Base-by-base conservation (phyloP, 37 sponge, comb jelly and placozoan genomes). In the Agelas oroides region DNA sequence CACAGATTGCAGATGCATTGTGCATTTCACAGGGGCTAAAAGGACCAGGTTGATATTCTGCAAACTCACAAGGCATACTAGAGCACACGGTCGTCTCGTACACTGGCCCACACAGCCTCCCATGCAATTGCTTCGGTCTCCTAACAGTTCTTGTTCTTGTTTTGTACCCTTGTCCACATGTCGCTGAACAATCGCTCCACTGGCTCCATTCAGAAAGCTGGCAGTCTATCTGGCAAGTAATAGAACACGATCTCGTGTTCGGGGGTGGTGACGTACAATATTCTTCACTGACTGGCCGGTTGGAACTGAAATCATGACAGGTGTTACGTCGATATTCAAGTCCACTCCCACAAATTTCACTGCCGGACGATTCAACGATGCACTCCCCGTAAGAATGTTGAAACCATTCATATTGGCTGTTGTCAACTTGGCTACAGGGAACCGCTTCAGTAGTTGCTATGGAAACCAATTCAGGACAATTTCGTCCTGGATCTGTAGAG, bases 331-430 rank as follows among this genome's bases (percentile, higher is more conserved):
- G 32, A 40, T 75, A 84, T 2, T 65, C 46, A 15, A n/a, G 25
- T 25, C 84, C 84, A 72, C 63, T 72, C 17, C 84, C 84, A 84
- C 84, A 84, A 30, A 37, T 54, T 16, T 6, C 55, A 3, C 16
- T 46, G 46, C 8, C 0, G 13, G 84, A 58, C 0, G 54, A 53
- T 12, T 80, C 81, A 25, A 80, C 0, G 37, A 80, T 78, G 53
- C 79, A 78, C 13, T 62, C 17, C n/a, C n/a, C n/a, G n/a, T n/a
- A n/a, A n/a, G n/a, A n/a, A n/a, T n/a, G n/a, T n/a, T n/a, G n/a
- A 13, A 3, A 30, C 32, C 33, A 19, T 24, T 34, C 5, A 67
- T 19, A 24, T 2, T 2, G 32, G 27, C 3, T 67, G 28, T 24
- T 16, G 28, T 19, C 11, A 28, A 34, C 32, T 16, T 31, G 12